Conservation (phyloP, 2,888 invertebrate genomes). For the Pseudeuparius sepicola region DNA sequence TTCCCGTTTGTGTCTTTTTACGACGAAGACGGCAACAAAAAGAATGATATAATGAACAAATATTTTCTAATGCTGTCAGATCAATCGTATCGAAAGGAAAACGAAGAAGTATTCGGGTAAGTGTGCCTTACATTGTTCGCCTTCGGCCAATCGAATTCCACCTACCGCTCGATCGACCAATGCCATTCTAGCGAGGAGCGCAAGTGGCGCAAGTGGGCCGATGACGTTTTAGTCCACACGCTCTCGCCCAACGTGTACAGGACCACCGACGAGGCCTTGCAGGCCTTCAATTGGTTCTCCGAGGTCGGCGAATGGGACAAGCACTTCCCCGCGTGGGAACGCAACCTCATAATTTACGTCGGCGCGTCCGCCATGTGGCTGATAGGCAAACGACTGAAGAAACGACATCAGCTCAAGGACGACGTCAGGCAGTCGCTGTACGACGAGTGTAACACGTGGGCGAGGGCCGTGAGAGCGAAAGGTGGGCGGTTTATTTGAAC, state of each 20-base stretch:
- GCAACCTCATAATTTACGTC: slow-evolving; percentile 76
- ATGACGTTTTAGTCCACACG: slow-evolving; percentile 80
- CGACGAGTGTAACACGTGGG: slow-evolving; percentile 78
- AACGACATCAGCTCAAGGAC: slow-evolving; percentile 73
- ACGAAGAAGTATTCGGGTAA: slow-evolving; percentile 50
- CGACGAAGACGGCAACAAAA: slow-evolving; percentile 57
- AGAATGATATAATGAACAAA: slow-evolving; percentile 72
- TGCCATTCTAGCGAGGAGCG: slow-evolving; percentile 73
- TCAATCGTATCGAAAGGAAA: slow-evolving; percentile 37
- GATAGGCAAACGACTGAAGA: slow-evolving; percentile 80
- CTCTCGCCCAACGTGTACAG: slow-evolving; percentile 96
- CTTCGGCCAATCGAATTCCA: background rate
- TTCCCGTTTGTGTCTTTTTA: slow-evolving; percentile 63
- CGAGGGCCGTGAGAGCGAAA: slow-evolving; percentile 55
- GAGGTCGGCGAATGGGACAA: slow-evolving; percentile 86
- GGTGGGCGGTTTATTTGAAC: too few relatives aligned
- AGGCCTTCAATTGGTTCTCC: slow-evolving; percentile 92
- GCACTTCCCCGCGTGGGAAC: slow-evolving; percentile 79
- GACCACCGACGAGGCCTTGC: slow-evolving; percentile 69
- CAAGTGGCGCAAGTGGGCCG: slow-evolving; percentile 94
- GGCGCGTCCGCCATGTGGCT: slow-evolving; percentile 92
- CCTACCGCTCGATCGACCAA: background rate
- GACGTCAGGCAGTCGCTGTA: slow-evolving; percentile 86
- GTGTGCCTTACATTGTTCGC: slow-evolving; percentile 31
- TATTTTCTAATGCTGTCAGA: slow-evolving; percentile 79